phyloP scores from a whole-genome alignment of 2,113 vertebrate species.

The Vulpes ferrilata region DNA sequence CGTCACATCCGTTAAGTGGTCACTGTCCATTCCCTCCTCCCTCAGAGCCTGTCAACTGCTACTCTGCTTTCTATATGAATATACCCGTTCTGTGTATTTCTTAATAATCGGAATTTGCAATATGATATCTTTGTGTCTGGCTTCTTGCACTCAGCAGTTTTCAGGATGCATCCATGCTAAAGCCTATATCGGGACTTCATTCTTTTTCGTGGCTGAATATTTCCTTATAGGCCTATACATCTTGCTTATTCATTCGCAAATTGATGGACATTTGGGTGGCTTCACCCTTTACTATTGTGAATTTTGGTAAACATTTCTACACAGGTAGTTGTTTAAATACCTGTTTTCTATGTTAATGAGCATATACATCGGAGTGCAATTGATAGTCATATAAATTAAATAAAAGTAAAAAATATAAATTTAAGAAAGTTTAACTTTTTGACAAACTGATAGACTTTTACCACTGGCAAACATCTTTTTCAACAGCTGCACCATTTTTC shows the following conservation, averaged over 20 bases:
- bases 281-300: not conserved
- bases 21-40: not conserved
- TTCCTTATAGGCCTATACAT: not conserved
- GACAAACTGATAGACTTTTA: not conserved
- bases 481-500: not conserved
- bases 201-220: not conserved
- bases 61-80: not conserved
- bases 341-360: not conserved
- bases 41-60: not conserved
- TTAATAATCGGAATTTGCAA: not conserved
- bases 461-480: not conserved
- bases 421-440: not conserved
- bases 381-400: not conserved
- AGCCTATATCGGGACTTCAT: not conserved
- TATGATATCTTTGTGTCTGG: not conserved
- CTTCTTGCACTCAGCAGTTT: not conserved
- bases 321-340: not conserved
- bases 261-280: not conserved
- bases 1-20: not conserved
- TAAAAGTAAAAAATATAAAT: too few relatives aligned
- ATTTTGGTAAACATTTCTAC: not conserved
- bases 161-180: not conserved
- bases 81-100: not conserved
- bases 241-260: not conserved
- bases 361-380: not conserved